Base-by-base conservation (phyloP, 2,797 vertebrate species). In the Gallinago nigripennis region DNA sequence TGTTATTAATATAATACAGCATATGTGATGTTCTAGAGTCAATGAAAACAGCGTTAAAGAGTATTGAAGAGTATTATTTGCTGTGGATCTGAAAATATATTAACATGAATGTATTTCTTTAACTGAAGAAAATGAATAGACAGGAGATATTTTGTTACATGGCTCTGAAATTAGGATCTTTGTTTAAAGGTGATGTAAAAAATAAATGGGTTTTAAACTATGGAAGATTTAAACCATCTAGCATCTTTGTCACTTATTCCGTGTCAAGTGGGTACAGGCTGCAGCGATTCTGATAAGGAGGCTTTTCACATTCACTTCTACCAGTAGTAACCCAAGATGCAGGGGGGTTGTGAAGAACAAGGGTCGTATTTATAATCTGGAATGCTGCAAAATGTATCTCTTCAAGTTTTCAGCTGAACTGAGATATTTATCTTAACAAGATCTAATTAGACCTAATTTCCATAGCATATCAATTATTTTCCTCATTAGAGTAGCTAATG, bases 391-490 rank as follows among this genome's bases (percentile, higher is more conserved):
- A 95, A 95, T 23, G 17, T 90, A 92, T 96, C 79, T 92, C 91
- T 93, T 89, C 57, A 68, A 88, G 88, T 94, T 96, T 96, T 94
- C 90, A 91, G 88, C 68, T 78, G 84, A 97, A 95, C 92, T 45
- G 75, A 96, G 94, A 95, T 96, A 95, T 96, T 97, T 97, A 95
- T 96, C 86, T 93, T 96, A 94, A 93, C 88, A 88, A 94, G 95
- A 96, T 93, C 94, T 96, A 96, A 96, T 95, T 95, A 96, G 83
- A 90, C 88, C 86, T 96, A 93, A 97, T 97, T 97, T 96, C 93
- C 93, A 95, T 95, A 83, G 92, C 88, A 85, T 95, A 96, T 95
- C 72, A 96, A 96, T 97, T 97, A 97, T 96, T 96, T 95, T 96
- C 94, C 94, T 96, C 95, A 96, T 95, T 94, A 96, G 76, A 94